Evolutionary conservation across 2,888 invertebrate genomes (phyloP), one percentile per base, ranked within the genome.

Genomic region (Thyatira batis): DNA sequence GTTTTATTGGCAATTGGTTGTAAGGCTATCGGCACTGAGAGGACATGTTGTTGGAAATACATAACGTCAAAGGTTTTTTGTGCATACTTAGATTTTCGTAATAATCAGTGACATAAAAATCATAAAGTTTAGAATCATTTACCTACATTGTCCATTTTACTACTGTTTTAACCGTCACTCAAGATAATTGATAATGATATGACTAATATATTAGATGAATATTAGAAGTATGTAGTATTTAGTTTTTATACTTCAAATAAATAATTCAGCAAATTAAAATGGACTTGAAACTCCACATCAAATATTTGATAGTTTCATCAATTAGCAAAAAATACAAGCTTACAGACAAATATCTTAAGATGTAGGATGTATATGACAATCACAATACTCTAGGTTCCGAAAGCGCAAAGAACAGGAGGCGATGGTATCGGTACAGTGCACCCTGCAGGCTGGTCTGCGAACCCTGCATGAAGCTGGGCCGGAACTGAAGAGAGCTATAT

Each of bases 401-500:
- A 99, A 99, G 84, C 96, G 99, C 62, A 97, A 97, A 80, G 97
- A 97, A 78, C 95, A 96, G 69, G 97, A 80, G 0, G 95, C 95
- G 9, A 95, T 94, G 46, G 77, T 71, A 0, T 73, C 81, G 0
- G 57, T 71, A 0, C 80, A 80, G 58, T 83, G 71, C 65, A 98
- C 98, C 0, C 90, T 99, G 54, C 94, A 98, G 94, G 99, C 99
- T 77, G 99, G 99, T 39, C 92, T 99, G 57, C 93, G 99, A 57
- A 98, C 98, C 0, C 92, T 99, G 51, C 99, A 99, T 82, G 99
- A 99, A 84, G 97, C 99, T 53, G 99, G 99, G 0, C 99, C 99
- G 0, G 99, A 99, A 82, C 93, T 99, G 57, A 98, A 99, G 85
- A 94, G 99, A 66, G 98, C 99, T 20, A 99, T 99, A 69, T 99